These are phyloP conservation scores for Larimichthys polyactis DNA, from an alignment of 2,113 vertebrate genomes.

Conservation along the genomic window DNA sequence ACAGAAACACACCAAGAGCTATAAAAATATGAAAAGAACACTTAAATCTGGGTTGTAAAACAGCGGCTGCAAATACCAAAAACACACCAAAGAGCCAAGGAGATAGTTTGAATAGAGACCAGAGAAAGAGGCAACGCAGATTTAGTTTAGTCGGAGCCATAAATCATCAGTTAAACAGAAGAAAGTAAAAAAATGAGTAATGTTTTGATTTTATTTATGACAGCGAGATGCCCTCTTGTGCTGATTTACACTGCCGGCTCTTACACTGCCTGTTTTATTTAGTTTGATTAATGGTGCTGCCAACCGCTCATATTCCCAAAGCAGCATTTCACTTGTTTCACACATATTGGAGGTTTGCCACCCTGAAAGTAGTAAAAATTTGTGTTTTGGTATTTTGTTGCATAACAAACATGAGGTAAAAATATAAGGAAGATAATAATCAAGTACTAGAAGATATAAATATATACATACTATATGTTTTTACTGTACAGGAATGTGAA, in stretches of 20 bases:
- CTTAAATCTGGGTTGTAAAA: constrained; percentile 11
- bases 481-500: no score
- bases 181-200: background rate
- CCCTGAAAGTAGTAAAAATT: background rate
- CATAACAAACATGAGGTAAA: no score
- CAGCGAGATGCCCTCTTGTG: background rate
- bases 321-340: constrained; percentile 4
- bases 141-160: background rate
- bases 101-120: background rate
- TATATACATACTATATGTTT: no score
- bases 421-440: no score
- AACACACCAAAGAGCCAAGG: background rate
- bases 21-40: constrained; percentile 11
- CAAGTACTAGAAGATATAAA: no score
- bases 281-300: background rate
- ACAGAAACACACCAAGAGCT: background rate
- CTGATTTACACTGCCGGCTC: constrained; percentile 13
- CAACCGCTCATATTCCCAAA: background rate
- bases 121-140: background rate
- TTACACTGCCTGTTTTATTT: background rate
- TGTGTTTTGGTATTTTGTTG: background rate
- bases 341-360: constrained; percentile 9
- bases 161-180: constrained; percentile 21
- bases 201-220: background rate
- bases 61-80: background rate